Percentiles rank a stretch among this genome's conserved stretches.
phyloP scores from a whole-genome alignment of 2,888 invertebrate species.

The Lottia scabra region DNA sequence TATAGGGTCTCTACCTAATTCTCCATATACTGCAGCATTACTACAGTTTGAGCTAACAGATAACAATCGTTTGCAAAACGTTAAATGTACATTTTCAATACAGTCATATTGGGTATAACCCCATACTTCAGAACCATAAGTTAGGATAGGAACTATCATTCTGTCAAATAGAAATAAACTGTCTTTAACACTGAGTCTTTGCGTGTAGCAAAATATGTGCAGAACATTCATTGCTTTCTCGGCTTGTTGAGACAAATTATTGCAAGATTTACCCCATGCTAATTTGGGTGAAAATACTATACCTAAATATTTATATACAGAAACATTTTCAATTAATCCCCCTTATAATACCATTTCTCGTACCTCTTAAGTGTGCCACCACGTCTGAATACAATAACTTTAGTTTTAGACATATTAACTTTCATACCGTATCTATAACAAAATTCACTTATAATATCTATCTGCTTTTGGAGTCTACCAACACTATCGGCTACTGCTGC shows the following conservation, averaged over 20 bases:
- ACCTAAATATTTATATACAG: slow-evolving; percentile 21
- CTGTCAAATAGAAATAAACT: slow-evolving; percentile 13
- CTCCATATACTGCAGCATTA: slow-evolving; percentile 14
- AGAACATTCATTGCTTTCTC: slow-evolving; percentile 5
- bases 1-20: slow-evolving; percentile 17
- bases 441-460: no score
- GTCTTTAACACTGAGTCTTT: slow-evolving; percentile 7
- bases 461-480: no score
- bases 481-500: no score
- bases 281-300: slow-evolving; percentile 17
- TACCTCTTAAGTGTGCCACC: slow-evolving; percentile 1
- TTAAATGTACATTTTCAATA: slow-evolving; percentile 10
- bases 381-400: background rate
- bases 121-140: slow-evolving; percentile 18
- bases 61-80: slow-evolving; percentile 14
- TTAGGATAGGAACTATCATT: slow-evolving; percentile 16
- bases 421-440: no score
- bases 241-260: slow-evolving; percentile 9
- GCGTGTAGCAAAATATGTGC: background rate
- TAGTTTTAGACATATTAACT: no score
- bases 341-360: slow-evolving; percentile 22
- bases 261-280: slow-evolving; percentile 6
- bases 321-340: slow-evolving; percentile 14
- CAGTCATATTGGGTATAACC: slow-evolving; percentile 10
- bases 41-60: slow-evolving; percentile 8